Evolutionary conservation across 2,113 vertebrate species (phyloP).

Genomic region (Pterophyllum scalare): DNA sequence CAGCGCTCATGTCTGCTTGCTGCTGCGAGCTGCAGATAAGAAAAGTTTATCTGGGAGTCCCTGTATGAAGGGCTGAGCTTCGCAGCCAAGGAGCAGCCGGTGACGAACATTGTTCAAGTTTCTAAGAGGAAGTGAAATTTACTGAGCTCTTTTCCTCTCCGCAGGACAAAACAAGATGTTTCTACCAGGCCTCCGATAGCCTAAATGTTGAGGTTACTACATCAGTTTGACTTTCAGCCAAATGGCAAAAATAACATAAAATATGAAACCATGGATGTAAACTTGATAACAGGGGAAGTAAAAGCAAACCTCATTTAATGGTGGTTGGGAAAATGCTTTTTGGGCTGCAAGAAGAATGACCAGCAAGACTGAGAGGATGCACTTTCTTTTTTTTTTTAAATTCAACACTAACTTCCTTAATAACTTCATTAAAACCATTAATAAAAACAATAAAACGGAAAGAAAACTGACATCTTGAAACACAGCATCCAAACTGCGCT

Average conservation of each 20-base stretch:
- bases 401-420: too few relatives aligned
- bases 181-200: not conserved
- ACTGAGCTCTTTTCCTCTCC: not conserved
- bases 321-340: not conserved
- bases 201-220: too few relatives aligned
- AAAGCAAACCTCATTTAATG: not conserved
- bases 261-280: not conserved
- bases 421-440: too few relatives aligned
- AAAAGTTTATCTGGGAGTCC: not conserved
- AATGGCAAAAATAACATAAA: not conserved
- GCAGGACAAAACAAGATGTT: fast-evolving
- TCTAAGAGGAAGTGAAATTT: not conserved
- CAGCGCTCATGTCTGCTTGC: not conserved
- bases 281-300: fast-evolving
- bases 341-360: not conserved
- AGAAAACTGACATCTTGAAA: not conserved
- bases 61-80: not conserved
- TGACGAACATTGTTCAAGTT: not conserved
- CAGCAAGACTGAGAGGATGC: too few relatives aligned
- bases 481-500: not conserved
- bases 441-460: not conserved
- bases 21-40: not conserved
- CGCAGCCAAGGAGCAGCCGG: not conserved
- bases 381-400: too few relatives aligned
- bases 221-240: not conserved